Conservation (phyloP, 1,140 invertebrate species). For the Aphelinus certus region DNA sequence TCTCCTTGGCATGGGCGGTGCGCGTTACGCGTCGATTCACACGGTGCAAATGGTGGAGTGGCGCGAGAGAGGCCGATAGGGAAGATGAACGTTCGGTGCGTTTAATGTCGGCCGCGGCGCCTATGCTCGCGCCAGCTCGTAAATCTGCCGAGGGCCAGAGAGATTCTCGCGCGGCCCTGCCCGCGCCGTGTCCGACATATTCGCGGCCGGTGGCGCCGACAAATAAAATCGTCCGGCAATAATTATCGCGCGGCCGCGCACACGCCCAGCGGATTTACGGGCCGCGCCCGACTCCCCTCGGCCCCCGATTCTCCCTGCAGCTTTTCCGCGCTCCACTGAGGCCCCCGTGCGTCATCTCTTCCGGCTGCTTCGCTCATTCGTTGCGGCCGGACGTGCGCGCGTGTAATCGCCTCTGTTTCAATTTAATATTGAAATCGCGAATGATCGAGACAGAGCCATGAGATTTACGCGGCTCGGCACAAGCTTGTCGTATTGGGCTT, state of each 20-base stretch:
- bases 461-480: no score
- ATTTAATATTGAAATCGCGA: no score
- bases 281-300: not conserved
- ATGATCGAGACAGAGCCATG: no score
- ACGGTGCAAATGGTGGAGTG: not conserved
- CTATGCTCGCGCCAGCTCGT: not conserved
- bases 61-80: not conserved
- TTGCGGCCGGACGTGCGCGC: no score
- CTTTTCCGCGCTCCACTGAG: no score
- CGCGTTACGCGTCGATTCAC: not conserved
- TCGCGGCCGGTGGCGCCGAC: conserved; percentile 5
- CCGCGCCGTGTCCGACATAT: conserved; percentile 10
- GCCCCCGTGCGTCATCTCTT: no score
- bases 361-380: no score
- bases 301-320: no score
- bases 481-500: no score
- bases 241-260: not conserved
- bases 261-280: conserved; percentile 3
- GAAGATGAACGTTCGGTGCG: conserved; percentile 12
- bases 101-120: not conserved
- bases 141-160: conserved; percentile 3
- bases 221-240: conserved; percentile 23
- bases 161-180: not conserved
- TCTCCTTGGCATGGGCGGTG: not conserved
- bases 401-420: no score